Base-by-base conservation (phyloP, 2,888 invertebrate genomes). In the Drosophila borealis region DNA sequence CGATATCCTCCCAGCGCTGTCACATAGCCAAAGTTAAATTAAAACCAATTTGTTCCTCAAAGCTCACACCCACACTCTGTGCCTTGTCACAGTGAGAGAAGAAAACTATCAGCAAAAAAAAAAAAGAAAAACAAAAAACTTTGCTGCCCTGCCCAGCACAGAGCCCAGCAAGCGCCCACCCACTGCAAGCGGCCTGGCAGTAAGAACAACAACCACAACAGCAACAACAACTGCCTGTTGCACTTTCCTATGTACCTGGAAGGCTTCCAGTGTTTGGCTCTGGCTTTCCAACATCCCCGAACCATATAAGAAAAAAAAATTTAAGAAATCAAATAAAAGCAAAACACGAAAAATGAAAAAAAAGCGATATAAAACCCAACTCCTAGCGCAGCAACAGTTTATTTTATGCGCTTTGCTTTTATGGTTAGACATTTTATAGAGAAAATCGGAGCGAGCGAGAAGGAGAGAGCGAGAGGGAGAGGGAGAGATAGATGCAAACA, bases 201-300 rank as follows among this genome's bases (percentile, higher is more conserved):
- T 46, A 50, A 49, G 50, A 64, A 69, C 71, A 76, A 64, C 80
- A 41, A 36, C 55, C 57, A 69, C 64, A 81, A 63, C 70, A 74
- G 72, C 61, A 81, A 70, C 80, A 83, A 77, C 82, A 82, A 86
- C 80, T 86, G 83, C 83, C 83, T 84, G 83, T 84, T 84, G 83
- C 83, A 88, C 71, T 86, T 78, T 78, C 71, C 83, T 87, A 87
- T 87, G 49, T 82, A 71, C 73, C 74, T 71, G 74, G 62, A 80
- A 74, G 14, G 48, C 46, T 80, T 78, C 78, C 78, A 78, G 70
- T 49, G 66, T 51, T 57, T 37, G 46, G 49, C 21, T 56, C 60
- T 55, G 61, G 48, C 72, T 45, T 69, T 78, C 84, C 72, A 73
- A 73, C 80, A 68, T 50, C 64, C 68, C 60, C 62, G 13, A 14